Conservation (phyloP, 2,113 vertebrate genomes). For the Colossoma macropomum region DNA sequence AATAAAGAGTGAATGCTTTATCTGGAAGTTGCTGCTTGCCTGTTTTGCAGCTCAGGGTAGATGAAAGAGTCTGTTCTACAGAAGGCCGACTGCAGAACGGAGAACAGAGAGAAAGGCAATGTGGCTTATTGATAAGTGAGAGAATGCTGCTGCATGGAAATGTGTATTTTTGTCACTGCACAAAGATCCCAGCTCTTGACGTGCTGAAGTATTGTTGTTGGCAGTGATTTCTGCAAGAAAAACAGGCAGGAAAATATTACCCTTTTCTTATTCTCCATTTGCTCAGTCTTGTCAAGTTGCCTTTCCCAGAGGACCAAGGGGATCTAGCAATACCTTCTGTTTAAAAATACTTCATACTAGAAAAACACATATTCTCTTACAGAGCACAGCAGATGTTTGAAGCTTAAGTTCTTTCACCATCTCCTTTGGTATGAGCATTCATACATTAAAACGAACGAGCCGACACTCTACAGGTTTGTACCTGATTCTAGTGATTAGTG, state of each 20-base stretch:
- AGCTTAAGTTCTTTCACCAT: background rate
- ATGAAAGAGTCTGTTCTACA: background rate
- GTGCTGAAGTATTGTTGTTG: constrained; percentile 58
- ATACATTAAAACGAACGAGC: constrained; percentile 8
- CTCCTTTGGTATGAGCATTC: background rate
- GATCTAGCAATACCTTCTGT: constrained; percentile 15
- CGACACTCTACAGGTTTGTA: background rate
- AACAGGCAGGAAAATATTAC: constrained; percentile 52
- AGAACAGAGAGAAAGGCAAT: constrained; percentile 7
- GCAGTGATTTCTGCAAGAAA: constrained; percentile 42
- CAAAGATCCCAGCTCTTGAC: constrained; percentile 23
- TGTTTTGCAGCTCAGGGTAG: background rate
- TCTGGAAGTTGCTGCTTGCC: background rate
- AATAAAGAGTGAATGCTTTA: background rate
- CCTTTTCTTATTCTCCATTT: constrained; percentile 35
- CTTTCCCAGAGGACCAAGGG: background rate
- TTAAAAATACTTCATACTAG: background rate
- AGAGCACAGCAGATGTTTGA: background rate
- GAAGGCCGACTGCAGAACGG: background rate
- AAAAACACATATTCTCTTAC: constrained; percentile 10
- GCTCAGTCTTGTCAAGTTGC: background rate
- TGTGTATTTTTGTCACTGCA: constrained; percentile 22
- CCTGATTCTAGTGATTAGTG: constrained; percentile 1
- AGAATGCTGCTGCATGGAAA: background rate
- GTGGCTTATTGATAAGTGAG: background rate